Conservation (phyloP, 2,888 invertebrate genomes). For the Uropetala carovei region DNA sequence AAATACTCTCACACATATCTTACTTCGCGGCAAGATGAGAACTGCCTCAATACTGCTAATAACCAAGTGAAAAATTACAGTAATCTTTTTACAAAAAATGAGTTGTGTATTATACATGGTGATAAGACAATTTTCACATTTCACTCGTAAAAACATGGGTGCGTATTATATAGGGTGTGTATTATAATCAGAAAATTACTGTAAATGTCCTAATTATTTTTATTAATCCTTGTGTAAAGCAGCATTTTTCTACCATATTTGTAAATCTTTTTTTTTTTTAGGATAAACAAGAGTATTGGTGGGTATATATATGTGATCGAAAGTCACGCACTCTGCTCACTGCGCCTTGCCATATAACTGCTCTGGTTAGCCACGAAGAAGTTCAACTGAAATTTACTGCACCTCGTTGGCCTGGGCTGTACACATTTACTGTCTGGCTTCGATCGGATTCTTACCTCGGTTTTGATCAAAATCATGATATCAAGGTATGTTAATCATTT, state of each 20-base stretch:
- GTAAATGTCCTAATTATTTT: neutral
- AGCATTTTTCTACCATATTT: neutral
- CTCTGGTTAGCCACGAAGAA: conserved; percentile 92
- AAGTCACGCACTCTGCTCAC: conserved; percentile 94
- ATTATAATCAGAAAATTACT: too few relatives aligned
- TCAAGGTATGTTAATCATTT: conserved; percentile 80
- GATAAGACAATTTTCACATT: too few relatives aligned
- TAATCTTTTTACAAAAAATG: too few relatives aligned
- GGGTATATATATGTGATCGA: conserved; percentile 98
- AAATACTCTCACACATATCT: too few relatives aligned
- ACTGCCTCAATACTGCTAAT: too few relatives aligned
- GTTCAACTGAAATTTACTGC: conserved; percentile 97
- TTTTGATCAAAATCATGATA: conserved; percentile 95
- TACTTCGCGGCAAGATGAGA: too few relatives aligned
- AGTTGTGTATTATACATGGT: too few relatives aligned
- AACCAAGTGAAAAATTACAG: too few relatives aligned
- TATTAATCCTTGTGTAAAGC: neutral
- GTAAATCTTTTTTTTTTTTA: conserved; percentile 70
- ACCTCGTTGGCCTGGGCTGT: conserved; percentile 94
- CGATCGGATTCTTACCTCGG: conserved; percentile 98
- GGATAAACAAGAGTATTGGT: conserved; percentile 99
- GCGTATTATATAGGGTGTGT: too few relatives aligned
- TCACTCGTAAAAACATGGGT: too few relatives aligned
- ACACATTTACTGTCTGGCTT: conserved; percentile 94
- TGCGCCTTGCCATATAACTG: conserved; percentile 95